Evolutionary conservation across 1,140 invertebrate species (phyloP), one percentile per base, ranked within the genome.

Genomic region (Metopolophium dirhodum): DNA sequence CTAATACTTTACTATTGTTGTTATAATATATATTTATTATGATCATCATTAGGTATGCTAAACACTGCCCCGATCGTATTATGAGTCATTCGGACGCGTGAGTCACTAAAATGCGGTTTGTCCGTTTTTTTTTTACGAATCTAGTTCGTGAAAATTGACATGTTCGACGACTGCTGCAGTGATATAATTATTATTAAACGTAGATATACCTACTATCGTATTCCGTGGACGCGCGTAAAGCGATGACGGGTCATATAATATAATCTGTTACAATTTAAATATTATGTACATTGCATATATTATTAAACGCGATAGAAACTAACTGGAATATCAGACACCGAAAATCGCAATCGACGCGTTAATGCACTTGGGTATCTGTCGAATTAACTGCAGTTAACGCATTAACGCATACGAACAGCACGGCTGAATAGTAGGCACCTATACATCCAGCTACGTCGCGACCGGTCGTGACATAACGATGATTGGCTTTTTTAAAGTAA

Each of bases 61-160:
- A 77, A n/a, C 61, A 77, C 61, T 77, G 30, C 61, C 14, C 14
- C n/a, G 61, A n/a, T n/a, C 61, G 14, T n/a, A 77, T 77, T 77
- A 77, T 77, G 61, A 77, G 61, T 77, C 61, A 77, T 77, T 77
- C 14, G n/a, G 1, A 6, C 61, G 30, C 61, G n/a, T 77, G 61
- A 77, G 61, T 77, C 61, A 77, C 30, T 77, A n/a, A 77, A 77
- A 77, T 77, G 61, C 61, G 61, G 61, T 77, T 77, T 77, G 61
- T n/a, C n/a, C n/a, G 3, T 4, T 77, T 77, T 77, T 77, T 77
- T 54, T 30, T 77, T 77, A 22, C n/a, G 14, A 77, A 77, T 77
- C 61, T 14, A 77, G 61, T 77, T 7, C n/a, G 6, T n/a, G 61
- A 77, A 77, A 77, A 77, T 77, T n/a, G 61, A 14, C 61, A 35